Evolutionary conservation across 1,140 invertebrate species (phyloP).

Genomic region (Macrotrachela quadricornifera): DNA sequence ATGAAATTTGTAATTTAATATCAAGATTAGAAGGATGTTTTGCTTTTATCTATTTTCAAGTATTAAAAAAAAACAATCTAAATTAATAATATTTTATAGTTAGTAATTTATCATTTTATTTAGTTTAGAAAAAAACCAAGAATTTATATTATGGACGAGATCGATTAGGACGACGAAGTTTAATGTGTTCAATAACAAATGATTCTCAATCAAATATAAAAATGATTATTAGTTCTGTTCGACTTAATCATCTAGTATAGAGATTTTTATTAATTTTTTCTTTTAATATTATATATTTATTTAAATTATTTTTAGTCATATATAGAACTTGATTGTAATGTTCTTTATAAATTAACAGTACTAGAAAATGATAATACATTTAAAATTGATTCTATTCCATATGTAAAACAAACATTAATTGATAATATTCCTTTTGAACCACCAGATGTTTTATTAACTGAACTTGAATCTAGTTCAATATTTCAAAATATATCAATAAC

Average conservation of each 20-base stretch:
- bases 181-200: conserved; percentile 33
- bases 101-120: conserved; percentile 1
- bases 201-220: conserved; percentile 1
- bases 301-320: no score
- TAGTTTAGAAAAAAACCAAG: conserved; percentile 29
- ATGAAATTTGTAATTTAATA: neutral
- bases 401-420: no score
- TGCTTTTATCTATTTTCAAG: neutral
- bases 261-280: no score
- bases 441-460: neutral
- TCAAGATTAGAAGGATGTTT: neutral
- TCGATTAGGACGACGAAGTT: conserved; percentile 55
- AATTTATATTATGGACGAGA: conserved; percentile 62
- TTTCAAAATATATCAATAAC: conserved; percentile 3
- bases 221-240: conserved; percentile 20
- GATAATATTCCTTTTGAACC: no score
- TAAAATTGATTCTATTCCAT: no score
- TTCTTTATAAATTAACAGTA: no score
- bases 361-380: no score
- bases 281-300: neutral
- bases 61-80: no score
- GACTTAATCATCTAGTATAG: conserved; percentile 13
- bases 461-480: neutral
- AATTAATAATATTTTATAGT: neutral
- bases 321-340: no score